Base-by-base conservation (phyloP, 2,797 vertebrate species). In the Lepilemur septentrionalis region DNA sequence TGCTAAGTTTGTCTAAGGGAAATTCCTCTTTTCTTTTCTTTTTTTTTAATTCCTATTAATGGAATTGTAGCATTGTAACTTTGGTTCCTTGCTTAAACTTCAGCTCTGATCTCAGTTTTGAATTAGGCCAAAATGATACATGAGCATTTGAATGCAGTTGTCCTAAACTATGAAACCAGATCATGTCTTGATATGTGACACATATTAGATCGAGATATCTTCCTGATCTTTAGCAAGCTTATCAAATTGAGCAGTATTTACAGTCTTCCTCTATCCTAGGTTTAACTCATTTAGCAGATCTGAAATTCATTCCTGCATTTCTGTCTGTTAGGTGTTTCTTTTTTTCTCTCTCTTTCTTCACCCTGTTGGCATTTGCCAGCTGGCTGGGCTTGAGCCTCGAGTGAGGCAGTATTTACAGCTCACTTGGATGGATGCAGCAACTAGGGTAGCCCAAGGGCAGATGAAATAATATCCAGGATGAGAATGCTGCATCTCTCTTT, bases 221-320 rank as follows among this genome's bases (percentile, higher is more conserved):
- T 52, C 50, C 93, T 96, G 75, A 69, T 89, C 80, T 94, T 72
- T 93, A 93, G 84, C 79, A 87, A 73, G 83, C 79, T 96, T 48
- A 41, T 91, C 93, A 1, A 89, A 67, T 65, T 78, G 17, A 75
- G 67, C 7, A 0, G 5, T 38, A 0, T 52, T 81, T 83, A 76
- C 50, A 48, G 69, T 23, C 91, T 89, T 41, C 15, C 35, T 73
- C 79, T 38, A 2, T 17, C 4, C 4, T 84, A 85, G 28, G 0
- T 73, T 84, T 95, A 97, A 89, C 52, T 0, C 5, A 3, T 82
- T 93, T 78, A 1, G 72, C 18, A 76, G 38, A 35, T 50, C 43
- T 70, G 67, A 81, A 67, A 8, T 10, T 22, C 86, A 1, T 18
- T 59, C 89, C 94, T 61, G 18, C 50, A 55, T 90, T 91, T 52